These are phyloP conservation scores for Anneissia japonica DNA, from an alignment of 35 echinoderm and acorn worm genomes.

Conservation along the genomic window DNA sequence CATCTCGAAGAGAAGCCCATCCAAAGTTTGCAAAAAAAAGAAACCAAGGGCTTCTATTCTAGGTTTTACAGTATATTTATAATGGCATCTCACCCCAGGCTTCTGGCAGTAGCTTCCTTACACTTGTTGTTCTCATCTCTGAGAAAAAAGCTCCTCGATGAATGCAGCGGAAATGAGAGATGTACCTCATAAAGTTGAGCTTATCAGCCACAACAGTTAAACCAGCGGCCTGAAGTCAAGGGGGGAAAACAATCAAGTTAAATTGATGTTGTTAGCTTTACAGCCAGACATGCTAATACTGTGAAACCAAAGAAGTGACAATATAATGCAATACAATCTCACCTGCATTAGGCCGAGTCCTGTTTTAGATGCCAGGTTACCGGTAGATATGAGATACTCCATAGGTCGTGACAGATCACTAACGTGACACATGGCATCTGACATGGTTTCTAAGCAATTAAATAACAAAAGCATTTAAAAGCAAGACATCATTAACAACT, in stretches of 20 bases:
- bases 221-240: conserved; percentile 54
- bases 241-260: background rate
- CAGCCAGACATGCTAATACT: no score
- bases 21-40: no score
- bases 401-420: conserved; percentile 56
- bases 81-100: conserved; percentile 79
- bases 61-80: no score
- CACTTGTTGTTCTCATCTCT: conserved; percentile 86
- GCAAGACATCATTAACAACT: background rate
- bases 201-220: conserved; percentile 91
- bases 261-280: no score
- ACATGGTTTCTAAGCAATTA: conserved; percentile 10
- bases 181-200: conserved; percentile 89
- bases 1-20: no score
- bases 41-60: no score
- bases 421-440: conserved; percentile 3
- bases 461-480: background rate
- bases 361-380: conserved; percentile 78
- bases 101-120: conserved; percentile 81
- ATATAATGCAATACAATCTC: background rate
- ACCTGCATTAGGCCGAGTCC: conserved; percentile 98
- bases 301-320: no score
- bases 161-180: conserved; percentile 95
- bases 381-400: conserved; percentile 91
- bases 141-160: conserved; percentile 85